phyloP scores from a whole-genome alignment of 1,140 invertebrate species.

The Drosophila lacertosa region DNA sequence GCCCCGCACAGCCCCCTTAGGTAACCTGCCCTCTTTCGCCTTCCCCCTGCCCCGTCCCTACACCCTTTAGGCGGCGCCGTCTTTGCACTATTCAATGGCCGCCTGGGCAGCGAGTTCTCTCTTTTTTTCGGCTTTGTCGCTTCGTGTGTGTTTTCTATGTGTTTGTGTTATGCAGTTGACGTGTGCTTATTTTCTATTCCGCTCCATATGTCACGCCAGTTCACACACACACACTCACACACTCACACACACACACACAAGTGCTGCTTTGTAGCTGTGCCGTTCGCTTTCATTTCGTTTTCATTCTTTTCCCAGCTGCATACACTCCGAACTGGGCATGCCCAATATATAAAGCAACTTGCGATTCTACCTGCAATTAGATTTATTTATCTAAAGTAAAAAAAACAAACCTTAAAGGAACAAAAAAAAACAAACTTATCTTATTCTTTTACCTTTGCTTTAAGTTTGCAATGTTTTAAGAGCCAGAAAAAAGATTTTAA shows the following conservation, averaged over 20 bases:
- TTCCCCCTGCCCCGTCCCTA: neutral
- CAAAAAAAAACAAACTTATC: no score
- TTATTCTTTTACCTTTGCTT: no score
- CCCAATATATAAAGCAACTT: neutral
- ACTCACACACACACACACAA: constrained; percentile 9
- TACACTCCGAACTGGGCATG: constrained; percentile 6
- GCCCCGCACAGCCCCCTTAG: neutral
- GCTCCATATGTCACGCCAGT: constrained; percentile 77
- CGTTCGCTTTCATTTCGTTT: constrained; percentile 35
- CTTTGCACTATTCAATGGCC: constrained; percentile 29
- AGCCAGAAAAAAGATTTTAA: no score
- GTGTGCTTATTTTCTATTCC: constrained; percentile 81
- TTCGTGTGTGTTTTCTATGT: constrained; percentile 72
- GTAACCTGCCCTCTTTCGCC: neutral
- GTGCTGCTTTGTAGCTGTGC: constrained; percentile 32
- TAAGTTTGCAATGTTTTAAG: no score
- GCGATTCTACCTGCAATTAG: no score
- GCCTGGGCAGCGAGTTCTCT: constrained; percentile 19
- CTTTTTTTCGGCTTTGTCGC: constrained; percentile 69
- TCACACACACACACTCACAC: constrained; percentile 36
- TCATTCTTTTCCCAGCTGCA: constrained; percentile 14
- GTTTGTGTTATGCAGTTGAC: constrained; percentile 80
- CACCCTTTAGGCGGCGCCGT: neutral
- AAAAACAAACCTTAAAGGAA: no score
- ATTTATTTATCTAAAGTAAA: no score